Evolutionary conservation across 2,888 invertebrate species (phyloP).

Genomic region (Eilema depressum): DNA sequence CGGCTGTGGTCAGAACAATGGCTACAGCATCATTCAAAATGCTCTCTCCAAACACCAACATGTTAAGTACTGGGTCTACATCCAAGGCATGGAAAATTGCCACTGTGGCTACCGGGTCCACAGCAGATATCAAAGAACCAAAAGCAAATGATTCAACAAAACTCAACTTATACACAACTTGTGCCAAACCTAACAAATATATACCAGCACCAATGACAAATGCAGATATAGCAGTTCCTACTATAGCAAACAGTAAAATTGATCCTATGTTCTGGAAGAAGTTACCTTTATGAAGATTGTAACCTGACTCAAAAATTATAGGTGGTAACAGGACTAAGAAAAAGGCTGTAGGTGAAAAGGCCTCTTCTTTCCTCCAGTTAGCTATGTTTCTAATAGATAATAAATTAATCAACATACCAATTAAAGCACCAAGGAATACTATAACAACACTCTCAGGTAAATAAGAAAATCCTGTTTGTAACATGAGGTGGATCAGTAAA

Average conservation of each 20-base stretch:
- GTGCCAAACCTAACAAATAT: constrained; percentile 96
- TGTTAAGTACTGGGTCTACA: constrained; percentile 98
- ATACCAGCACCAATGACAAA: constrained; percentile 98
- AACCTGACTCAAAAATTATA: constrained; percentile 99
- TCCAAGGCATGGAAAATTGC: constrained; percentile 99
- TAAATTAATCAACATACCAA: constrained; percentile 96
- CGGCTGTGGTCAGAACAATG: constrained; percentile 97
- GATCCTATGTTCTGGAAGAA: constrained; percentile 99
- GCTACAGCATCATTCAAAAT: constrained; percentile 99
- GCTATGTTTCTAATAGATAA: constrained; percentile 96
- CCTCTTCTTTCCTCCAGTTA: constrained; percentile 99
- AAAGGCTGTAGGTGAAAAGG: constrained; percentile 99
- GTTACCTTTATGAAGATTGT: constrained; percentile 99
- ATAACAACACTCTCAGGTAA: constrained; percentile 99
- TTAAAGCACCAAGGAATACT: constrained; percentile 97
- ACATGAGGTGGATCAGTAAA: constrained; percentile 96
- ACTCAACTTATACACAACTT: constrained; percentile 96
- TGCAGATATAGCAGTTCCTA: constrained; percentile 98
- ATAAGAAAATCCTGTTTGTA: constrained; percentile 98
- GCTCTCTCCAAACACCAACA: constrained; percentile 98
- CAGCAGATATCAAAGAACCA: constrained; percentile 98
- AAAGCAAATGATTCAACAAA: constrained; percentile 99
- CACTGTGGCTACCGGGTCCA: constrained; percentile 99
- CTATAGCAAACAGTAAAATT: constrained; percentile 98
- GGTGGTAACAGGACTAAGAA: constrained; percentile 98